Evolutionary conservation across 2,888 invertebrate species (phyloP), one percentile per base, ranked within the genome.

Genomic region (Encarsia formosa): DNA sequence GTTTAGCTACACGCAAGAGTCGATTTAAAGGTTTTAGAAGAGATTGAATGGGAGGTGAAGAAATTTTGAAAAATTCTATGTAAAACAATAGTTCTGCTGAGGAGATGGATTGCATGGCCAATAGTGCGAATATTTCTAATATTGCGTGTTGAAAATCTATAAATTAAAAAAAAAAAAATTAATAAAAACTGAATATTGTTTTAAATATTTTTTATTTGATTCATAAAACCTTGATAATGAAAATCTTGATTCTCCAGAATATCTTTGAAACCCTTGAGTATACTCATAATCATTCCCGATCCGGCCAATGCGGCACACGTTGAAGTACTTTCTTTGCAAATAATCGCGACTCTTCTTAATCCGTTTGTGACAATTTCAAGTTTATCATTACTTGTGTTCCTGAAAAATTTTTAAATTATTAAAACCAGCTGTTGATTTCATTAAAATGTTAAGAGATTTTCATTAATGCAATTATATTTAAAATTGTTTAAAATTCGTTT

Each of bases 91-190:
- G 71, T 63, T 82, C 83, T 6, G 71, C 61, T 2, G 81, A 70
- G 42, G 76, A 75, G 50, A 83, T 76, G 53, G 79, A 77, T 59
- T 78, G 78, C 9, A 76, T 75, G 1, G 80, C 81, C 59, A 83
- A 65, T 49, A 78, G 61, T 2, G 76, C 75, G 34, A 86, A 77
- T 42, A 87, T 76, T 67, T 86, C 84, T 35, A 87, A 69, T 45
- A 85, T 77, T 41, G 83, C 81, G 61, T 80, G 78, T 60, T 85
- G 86, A 15, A 87, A 71, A 53, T 86, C 86, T 84, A 69, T 22
- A 66, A 20, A 35, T 34, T 35, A 31, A 22, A 13, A 13, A 11
- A 16, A 13, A 16, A 34, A n/a, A 13, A 18, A 19, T 35, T 5
- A 24, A 22, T 8, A 48, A 4, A 19, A n/a, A 29, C 13, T 19